Evolutionary conservation across 1,140 invertebrate genomes (phyloP).

Genomic region (Rhopalosiphum padi): DNA sequence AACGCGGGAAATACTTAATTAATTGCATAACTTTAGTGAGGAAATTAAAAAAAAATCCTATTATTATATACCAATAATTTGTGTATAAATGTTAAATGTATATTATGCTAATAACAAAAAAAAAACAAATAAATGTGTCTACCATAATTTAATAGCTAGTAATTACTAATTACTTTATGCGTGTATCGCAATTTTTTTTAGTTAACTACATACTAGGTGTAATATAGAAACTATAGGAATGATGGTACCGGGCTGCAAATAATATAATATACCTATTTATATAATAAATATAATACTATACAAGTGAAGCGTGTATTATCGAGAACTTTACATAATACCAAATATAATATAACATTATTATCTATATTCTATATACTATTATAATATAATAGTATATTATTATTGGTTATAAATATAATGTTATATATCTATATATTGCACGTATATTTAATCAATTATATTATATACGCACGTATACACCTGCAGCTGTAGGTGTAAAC

Average conservation of each 20-base stretch:
- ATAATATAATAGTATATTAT: background rate
- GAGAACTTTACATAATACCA: background rate
- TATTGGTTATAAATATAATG: background rate
- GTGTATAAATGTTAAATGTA: no score
- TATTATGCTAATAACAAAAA: no score
- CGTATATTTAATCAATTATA: background rate
- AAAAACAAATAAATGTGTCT: no score
- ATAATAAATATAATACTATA: no score
- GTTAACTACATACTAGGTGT: no score
- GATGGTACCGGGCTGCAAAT: background rate
- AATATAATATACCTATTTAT: background rate
- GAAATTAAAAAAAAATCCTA: no score
- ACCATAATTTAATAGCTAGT: no score
- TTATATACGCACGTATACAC: background rate
- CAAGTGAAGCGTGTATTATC: no score
- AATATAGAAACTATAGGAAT: background rate
- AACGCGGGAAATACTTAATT: background rate
- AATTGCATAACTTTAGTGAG: background rate
- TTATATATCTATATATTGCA: background rate
- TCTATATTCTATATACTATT: background rate
- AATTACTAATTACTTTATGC: no score
- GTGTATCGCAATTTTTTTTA: no score
- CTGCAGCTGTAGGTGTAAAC: background rate
- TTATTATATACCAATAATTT: background rate
- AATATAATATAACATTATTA: constrained; percentile 1